Evolutionary conservation across 2,888 invertebrate species (phyloP).

Genomic region (Aleiodes alternator): DNA sequence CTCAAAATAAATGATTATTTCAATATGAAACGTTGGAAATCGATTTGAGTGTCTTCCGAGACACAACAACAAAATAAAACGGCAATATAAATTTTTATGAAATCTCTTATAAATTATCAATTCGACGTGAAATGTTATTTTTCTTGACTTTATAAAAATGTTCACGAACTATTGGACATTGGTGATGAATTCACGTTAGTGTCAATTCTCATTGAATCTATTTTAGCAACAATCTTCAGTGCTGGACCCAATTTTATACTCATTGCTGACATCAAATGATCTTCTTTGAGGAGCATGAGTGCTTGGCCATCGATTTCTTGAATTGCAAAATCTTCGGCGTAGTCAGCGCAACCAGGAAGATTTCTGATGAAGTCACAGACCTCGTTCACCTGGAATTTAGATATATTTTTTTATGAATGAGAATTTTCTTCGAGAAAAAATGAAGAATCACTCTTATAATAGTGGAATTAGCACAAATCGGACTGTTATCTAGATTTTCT

Average conservation of each 20-base stretch:
- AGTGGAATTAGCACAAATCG: too few species aligned
- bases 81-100: too few species aligned
- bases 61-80: not conserved
- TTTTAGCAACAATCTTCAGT: constrained; percentile 94
- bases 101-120: not conserved
- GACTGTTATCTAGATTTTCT: too few species aligned
- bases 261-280: constrained; percentile 95
- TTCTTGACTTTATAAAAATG: not conserved
- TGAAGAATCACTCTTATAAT: too few species aligned
- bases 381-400: constrained; percentile 82
- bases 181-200: constrained; percentile 65
- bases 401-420: constrained; percentile 4
- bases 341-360: constrained; percentile 92
- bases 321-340: constrained; percentile 95
- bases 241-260: constrained; percentile 97
- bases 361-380: constrained; percentile 93
- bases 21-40: not conserved
- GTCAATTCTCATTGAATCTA: constrained; percentile 87
- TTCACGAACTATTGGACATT: constrained; percentile 59
- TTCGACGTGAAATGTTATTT: not conserved
- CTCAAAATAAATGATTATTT: not conserved
- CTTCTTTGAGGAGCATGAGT: constrained; percentile 91
- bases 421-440: too few species aligned
- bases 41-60: not conserved
- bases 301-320: constrained; percentile 99